phyloP scores from a whole-genome alignment of 2,797 vertebrate genomes.

The Geotria australis region DNA sequence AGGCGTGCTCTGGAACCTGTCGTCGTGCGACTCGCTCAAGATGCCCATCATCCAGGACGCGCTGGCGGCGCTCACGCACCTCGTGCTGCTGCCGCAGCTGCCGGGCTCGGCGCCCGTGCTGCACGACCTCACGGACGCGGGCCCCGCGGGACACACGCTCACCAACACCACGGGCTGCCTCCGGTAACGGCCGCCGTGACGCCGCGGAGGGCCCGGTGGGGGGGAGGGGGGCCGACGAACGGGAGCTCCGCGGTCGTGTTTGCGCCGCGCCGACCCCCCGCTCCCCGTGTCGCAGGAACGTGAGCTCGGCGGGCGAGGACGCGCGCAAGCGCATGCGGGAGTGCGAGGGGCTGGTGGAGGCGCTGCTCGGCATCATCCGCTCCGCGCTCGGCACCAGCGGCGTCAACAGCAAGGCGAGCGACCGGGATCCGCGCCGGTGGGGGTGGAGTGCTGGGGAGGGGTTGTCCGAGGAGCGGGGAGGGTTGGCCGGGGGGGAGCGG shows the following conservation, averaged over 20 bases:
- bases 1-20: conserved; percentile 97
- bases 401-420: conserved; percentile 90
- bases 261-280: not conserved
- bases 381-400: conserved; percentile 84
- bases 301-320: conserved; percentile 91
- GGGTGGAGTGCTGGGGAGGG: too few relatives aligned
- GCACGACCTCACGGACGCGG: conserved; percentile 73
- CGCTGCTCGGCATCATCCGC: conserved; percentile 82
- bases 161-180: conserved; percentile 97
- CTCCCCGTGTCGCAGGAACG: conserved; percentile 29
- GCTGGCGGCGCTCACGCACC: conserved; percentile 75
- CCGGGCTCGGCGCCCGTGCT: conserved; percentile 70
- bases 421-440: too few relatives aligned
- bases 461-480: too few relatives aligned
- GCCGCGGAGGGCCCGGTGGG: not conserved
- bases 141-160: conserved; percentile 89
- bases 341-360: conserved; percentile 82
- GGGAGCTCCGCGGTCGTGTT: not conserved
- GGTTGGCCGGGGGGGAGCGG: too few relatives aligned
- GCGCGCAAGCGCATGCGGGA: conserved; percentile 85
- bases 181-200: conserved; percentile 17
- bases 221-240: not conserved
- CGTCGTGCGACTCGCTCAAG: conserved; percentile 88
- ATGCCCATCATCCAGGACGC: conserved; percentile 99
- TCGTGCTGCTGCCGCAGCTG: conserved; percentile 90